These are phyloP conservation scores for Crambe crambe DNA, from an alignment of 37 sponge, comb jelly and placozoan species.

Conservation along the genomic window DNA sequence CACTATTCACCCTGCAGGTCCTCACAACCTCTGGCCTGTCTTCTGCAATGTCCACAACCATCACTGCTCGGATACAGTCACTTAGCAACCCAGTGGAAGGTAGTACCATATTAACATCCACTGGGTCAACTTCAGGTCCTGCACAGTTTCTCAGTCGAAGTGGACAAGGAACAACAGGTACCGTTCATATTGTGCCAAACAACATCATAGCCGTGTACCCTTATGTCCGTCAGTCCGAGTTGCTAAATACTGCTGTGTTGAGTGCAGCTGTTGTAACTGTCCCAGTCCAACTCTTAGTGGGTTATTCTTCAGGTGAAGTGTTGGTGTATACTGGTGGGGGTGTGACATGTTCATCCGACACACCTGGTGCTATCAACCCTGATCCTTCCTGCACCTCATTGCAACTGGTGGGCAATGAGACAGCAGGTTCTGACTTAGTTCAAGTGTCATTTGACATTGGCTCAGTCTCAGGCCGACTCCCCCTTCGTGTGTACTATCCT, in stretches of 20 bases:
- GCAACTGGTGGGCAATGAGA: conserved; percentile 26
- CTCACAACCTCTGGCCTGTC: background rate
- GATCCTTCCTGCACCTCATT: conserved; percentile 4
- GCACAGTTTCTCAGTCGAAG: conserved; percentile 4
- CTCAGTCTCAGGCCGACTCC: background rate
- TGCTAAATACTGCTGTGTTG: conserved; percentile 73
- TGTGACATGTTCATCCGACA: conserved; percentile 8
- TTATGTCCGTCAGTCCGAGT: conserved; percentile 39
- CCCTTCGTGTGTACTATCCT: conserved; percentile 63
- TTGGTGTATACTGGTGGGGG: conserved; percentile 5
- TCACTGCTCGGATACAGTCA: conserved; percentile 38
- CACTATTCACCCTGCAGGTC: conserved; percentile 27
- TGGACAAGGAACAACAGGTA: conserved; percentile 14
- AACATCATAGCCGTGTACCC: conserved; percentile 47
- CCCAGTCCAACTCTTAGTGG: conserved; percentile 8
- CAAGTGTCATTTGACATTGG: conserved; percentile 12
- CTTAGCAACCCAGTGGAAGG: conserved; percentile 52
- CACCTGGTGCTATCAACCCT: background rate
- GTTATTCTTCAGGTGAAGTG: conserved; percentile 27
- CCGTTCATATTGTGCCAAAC: conserved; percentile 30
- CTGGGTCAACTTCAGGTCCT: conserved; percentile 14
- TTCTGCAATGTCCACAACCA: background rate
- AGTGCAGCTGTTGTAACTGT: conserved; percentile 1
- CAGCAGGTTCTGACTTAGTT: conserved; percentile 6
- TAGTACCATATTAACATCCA: conserved; percentile 5